These are phyloP conservation scores for Sycophila texana DNA, from an alignment of 2,888 invertebrate species.

Conservation along the genomic window DNA sequence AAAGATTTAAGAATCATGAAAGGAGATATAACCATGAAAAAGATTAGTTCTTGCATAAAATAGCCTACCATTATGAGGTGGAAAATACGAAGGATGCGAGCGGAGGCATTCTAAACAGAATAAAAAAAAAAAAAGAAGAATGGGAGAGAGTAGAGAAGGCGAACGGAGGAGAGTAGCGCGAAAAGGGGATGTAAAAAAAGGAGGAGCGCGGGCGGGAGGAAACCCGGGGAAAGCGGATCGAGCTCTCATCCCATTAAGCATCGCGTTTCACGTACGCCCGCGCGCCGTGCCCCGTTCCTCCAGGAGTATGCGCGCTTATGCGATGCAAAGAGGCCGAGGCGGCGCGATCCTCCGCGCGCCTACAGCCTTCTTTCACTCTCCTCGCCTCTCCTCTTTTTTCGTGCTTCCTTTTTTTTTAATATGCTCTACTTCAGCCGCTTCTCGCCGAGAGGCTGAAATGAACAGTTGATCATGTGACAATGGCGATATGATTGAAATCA, in stretches of 20 bases:
- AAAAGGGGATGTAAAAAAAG: conserved; percentile 29
- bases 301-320: conserved; percentile 5
- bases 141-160: neutral
- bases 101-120: conserved; percentile 34
- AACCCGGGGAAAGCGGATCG: conserved; percentile 60
- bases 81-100: conserved; percentile 35
- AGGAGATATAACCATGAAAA: conserved; percentile 42
- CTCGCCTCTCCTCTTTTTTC: neutral
- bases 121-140: conserved; percentile 43
- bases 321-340: conserved; percentile 19
- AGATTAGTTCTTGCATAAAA: conserved; percentile 34
- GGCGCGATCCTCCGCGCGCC: conserved; percentile 13
- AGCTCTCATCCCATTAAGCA: conserved; percentile 65
- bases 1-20: conserved; percentile 40
- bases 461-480: conserved; percentile 36
- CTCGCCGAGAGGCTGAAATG: neutral
- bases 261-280: conserved; percentile 62
- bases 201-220: conserved; percentile 42
- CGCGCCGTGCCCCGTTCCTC: neutral
- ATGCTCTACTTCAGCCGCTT: neutral
- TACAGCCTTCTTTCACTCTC: neutral
- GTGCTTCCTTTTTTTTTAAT: conserved; percentile 15
- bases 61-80: conserved; percentile 45
- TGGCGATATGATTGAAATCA: conserved; percentile 37
- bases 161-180: neutral